Evolutionary conservation across 2,113 vertebrate genomes (phyloP).

Genomic region (Chloroceryle aenea): DNA sequence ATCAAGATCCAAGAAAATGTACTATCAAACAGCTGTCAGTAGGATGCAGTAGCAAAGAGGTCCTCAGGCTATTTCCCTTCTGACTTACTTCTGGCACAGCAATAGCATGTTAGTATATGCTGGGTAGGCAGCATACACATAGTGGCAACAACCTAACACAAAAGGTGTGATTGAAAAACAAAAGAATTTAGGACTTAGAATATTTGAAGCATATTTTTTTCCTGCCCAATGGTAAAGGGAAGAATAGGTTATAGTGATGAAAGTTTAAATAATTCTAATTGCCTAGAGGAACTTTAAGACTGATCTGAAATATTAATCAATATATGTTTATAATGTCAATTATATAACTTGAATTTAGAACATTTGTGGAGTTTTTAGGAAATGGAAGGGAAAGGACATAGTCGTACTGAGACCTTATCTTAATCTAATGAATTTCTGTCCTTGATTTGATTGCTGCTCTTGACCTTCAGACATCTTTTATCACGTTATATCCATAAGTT

Average conservation of each 20-base stretch:
- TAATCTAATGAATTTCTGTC: slow-evolving; percentile 3
- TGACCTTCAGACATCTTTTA: slow-evolving; percentile 74
- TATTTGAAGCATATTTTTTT: background rate
- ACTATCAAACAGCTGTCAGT: background rate
- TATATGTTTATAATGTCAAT: background rate
- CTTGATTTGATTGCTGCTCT: slow-evolving; percentile 14
- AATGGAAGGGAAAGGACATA: background rate
- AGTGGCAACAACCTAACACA: background rate
- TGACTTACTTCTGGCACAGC: background rate
- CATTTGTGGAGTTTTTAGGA: background rate
- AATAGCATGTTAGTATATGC: background rate
- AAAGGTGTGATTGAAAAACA: background rate
- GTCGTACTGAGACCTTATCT: background rate
- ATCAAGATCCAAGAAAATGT: background rate
- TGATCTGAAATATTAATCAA: background rate
- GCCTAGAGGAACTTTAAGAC: background rate
- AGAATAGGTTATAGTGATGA: background rate
- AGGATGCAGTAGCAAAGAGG: background rate
- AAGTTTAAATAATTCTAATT: slow-evolving; percentile 24
- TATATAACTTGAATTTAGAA: slow-evolving; percentile 23
- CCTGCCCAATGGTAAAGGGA: background rate
- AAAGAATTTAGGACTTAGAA: background rate
- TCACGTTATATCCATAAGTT: slow-evolving; percentile 60
- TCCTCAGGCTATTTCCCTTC: background rate
- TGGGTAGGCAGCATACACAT: background rate